Percentiles rank a stretch among this genome's conserved stretches.
These are phyloP conservation scores for Elgaria multicarinata DNA, from an alignment of 2,113 vertebrate genomes.

Conservation along the genomic window DNA sequence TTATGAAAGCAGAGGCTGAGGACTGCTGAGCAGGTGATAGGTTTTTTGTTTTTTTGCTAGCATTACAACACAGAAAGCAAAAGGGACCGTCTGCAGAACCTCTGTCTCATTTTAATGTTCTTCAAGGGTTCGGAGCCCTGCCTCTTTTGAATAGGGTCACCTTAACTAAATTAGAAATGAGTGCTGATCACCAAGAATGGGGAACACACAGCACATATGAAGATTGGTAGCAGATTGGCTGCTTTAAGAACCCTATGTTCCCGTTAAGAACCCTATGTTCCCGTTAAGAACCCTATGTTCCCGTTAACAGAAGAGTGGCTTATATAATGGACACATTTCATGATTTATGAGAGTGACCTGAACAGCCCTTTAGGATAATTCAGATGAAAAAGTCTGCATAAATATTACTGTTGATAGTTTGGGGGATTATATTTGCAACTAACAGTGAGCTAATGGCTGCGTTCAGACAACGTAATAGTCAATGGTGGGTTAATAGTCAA, in stretches of 20 bases:
- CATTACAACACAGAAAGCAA: not conserved
- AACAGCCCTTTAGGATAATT: not conserved
- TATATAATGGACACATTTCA: fast-evolving
- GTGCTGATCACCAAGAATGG: not conserved
- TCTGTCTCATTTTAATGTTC: not conserved
- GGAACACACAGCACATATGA: not conserved
- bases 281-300: not conserved
- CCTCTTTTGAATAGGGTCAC: not conserved
- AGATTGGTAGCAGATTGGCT: not conserved
- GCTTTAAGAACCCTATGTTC: not conserved
- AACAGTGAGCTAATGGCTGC: too few relatives aligned
- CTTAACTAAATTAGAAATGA: not conserved
- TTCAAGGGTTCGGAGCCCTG: not conserved
- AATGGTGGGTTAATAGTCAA: too few relatives aligned
- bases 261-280: not conserved
- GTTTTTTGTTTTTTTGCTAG: not conserved
- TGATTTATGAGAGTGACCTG: not conserved
- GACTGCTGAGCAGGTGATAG: not conserved
- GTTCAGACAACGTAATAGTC: too few relatives aligned
- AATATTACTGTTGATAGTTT: not conserved
- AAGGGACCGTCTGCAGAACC: not conserved
- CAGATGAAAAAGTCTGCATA: not conserved
- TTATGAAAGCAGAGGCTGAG: not conserved
- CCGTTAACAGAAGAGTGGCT: not conserved
- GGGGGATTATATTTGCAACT: not conserved